A percentile compares a stretch with the other conserved stretches of the same genome.
phyloP scores from a whole-genome alignment of 1,140 invertebrate species.

The Ganaspis sp. region DNA sequence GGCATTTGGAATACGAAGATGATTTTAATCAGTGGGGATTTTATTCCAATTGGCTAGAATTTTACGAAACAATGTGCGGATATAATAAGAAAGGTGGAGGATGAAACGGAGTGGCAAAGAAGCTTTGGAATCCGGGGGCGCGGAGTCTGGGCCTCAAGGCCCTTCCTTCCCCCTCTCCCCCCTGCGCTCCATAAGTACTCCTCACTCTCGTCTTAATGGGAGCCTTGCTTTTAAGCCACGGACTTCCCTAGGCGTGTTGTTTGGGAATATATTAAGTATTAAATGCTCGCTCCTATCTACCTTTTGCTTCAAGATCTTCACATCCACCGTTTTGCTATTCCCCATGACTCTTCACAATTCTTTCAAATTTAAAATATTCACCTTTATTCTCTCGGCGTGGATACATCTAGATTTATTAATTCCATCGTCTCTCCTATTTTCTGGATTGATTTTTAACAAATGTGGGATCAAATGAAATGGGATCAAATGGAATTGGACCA shows the following conservation, averaged over 20 bases:
- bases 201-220: background rate
- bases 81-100: background rate
- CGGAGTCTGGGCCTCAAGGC: slow-evolving; percentile 19
- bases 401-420: too few species aligned
- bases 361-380: too few species aligned
- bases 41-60: too few species aligned
- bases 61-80: background rate
- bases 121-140: slow-evolving; percentile 8
- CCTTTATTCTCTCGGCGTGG: too few species aligned
- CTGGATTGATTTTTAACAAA: too few species aligned
- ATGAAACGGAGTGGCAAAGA: background rate
- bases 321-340: slow-evolving; percentile 37
- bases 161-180: background rate
- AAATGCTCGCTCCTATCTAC: background rate
- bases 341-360: slow-evolving; percentile 62
- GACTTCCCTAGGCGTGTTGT: slow-evolving; percentile 2
- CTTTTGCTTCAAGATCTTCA: background rate
- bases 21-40: too few species aligned
- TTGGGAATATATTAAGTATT: background rate
- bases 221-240: background rate
- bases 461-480: too few species aligned
- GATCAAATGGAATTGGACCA: too few species aligned
- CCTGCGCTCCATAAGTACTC: background rate
- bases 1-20: too few species aligned
- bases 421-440: too few species aligned